phyloP scores from a whole-genome alignment of 2,888 invertebrate genomes.

The Gnatocerus cornutus region DNA sequence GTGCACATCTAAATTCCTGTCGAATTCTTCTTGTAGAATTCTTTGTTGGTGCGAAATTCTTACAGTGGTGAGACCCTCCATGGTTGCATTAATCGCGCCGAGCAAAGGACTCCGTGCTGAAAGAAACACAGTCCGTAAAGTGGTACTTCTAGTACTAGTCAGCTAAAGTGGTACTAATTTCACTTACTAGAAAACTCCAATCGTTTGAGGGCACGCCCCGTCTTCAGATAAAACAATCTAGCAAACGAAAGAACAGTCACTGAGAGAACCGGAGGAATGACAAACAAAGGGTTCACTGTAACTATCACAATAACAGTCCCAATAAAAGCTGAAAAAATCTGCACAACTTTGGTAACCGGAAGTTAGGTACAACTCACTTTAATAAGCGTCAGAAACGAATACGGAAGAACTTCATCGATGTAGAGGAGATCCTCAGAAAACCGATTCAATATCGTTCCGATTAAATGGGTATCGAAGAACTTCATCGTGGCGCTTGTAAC shows the following conservation, averaged over 20 bases:
- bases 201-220: neutral
- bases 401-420: neutral
- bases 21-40: neutral
- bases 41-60: neutral
- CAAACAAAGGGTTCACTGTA: neutral
- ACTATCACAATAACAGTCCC: neutral
- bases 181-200: neutral
- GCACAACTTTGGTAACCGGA: neutral
- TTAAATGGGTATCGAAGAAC: neutral
- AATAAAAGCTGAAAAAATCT: neutral
- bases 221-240: neutral
- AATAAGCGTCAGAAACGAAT: neutral
- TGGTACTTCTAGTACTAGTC: no score
- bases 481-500: neutral
- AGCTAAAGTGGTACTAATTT: no score
- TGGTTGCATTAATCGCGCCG: neutral
- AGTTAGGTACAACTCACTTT: neutral
- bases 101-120: neutral
- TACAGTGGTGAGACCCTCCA: neutral
- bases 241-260: neutral
- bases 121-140: neutral
- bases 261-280: neutral
- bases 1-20: neutral
- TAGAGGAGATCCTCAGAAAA: neutral
- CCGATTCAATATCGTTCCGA: neutral